Evolutionary conservation across 2,113 vertebrate genomes (phyloP).

Genomic region (Syrrhaptes paradoxus): DNA sequence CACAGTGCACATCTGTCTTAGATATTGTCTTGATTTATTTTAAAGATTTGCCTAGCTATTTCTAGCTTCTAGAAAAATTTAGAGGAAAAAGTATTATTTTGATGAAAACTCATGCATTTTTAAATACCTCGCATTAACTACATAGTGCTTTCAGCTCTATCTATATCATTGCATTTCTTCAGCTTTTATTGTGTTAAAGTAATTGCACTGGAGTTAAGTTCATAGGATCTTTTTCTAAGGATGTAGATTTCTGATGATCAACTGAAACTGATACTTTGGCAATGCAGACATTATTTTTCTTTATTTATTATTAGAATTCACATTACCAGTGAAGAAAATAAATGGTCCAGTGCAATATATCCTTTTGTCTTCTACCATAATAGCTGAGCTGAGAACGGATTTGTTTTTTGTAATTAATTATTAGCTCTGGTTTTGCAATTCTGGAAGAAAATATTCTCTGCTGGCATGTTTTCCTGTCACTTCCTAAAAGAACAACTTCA

Average conservation of each 20-base stretch:
- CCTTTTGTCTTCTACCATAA: not conserved
- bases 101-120: not conserved
- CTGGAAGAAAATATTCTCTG: not conserved
- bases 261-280: not conserved
- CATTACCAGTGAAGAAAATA: not conserved
- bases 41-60: not conserved
- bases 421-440: not conserved
- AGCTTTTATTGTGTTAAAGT: not conserved
- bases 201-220: not conserved
- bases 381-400: not conserved
- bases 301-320: not conserved
- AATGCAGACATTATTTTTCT: not conserved
- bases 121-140: not conserved
- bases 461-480: not conserved
- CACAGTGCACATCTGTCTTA: not conserved
- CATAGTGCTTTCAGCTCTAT: not conserved
- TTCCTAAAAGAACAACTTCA: not conserved
- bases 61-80: not conserved
- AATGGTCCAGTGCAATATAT: accelerated
- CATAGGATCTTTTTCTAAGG: not conserved
- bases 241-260: not conserved
- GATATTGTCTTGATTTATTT: not conserved
- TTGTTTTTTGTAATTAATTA: not conserved
- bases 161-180: not conserved
- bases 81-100: not conserved